Percentiles rank a stretch among this genome's conserved stretches.
These are phyloP conservation scores for Betta splendens DNA, from an alignment of 2,797 vertebrate species.

Conservation along the genomic window DNA sequence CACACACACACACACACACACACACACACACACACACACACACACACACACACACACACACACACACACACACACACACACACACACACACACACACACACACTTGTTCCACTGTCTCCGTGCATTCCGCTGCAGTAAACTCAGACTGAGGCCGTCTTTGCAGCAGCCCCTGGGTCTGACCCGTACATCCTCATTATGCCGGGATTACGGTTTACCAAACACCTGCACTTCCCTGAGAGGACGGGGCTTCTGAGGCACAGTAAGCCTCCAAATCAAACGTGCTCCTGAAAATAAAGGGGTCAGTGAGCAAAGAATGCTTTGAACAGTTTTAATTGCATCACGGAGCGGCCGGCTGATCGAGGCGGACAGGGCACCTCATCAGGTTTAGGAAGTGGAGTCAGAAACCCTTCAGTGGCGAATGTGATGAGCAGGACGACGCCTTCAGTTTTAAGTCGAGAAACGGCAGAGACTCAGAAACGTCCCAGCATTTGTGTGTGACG, in stretches of 20 bases:
- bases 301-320: constrained; percentile 85
- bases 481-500: no score
- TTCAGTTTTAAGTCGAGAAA: no score
- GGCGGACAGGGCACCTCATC: constrained; percentile 67
- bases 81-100: no score
- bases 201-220: constrained; percentile 76
- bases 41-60: no score
- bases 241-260: constrained; percentile 56
- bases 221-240: constrained; percentile 66
- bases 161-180: constrained; percentile 65
- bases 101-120: constrained; percentile 11
- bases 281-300: constrained; percentile 73
- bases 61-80: no score
- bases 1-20: no score
- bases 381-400: constrained; percentile 54
- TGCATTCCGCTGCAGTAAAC: constrained; percentile 38
- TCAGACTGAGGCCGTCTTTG: constrained; percentile 63
- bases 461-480: no score
- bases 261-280: constrained; percentile 72
- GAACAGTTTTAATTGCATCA: constrained; percentile 79
- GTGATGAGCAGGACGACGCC: constrained; percentile 38
- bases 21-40: no score
- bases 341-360: constrained; percentile 65
- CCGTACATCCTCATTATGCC: constrained; percentile 70
- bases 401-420: constrained; percentile 38